phyloP scores from a whole-genome alignment of 2,797 vertebrate species.

The Hyperoplus lanceolatus region DNA sequence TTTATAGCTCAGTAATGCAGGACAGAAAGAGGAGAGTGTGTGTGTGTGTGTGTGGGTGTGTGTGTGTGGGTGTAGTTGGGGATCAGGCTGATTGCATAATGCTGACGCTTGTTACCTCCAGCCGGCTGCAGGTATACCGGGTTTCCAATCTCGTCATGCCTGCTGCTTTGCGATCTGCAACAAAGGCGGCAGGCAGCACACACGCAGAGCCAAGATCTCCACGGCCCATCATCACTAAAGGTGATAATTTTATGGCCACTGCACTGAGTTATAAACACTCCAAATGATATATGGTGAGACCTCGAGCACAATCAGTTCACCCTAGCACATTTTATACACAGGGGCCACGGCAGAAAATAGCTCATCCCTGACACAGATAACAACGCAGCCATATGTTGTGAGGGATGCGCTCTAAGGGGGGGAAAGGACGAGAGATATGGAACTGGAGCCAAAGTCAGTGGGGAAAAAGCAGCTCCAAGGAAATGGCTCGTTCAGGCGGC shows the following conservation, averaged over 20 bases:
- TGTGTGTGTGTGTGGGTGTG: no score
- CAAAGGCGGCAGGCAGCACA: background rate
- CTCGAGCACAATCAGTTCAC: slow-evolving; percentile 32
- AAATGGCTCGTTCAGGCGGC: slow-evolving; percentile 29
- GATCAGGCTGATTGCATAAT: slow-evolving; percentile 64
- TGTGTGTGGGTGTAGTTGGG: background rate
- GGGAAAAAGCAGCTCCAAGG: slow-evolving; percentile 30
- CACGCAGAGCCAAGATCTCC: slow-evolving; percentile 33
- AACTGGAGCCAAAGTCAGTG: slow-evolving; percentile 22
- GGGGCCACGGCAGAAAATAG: slow-evolving; percentile 56
- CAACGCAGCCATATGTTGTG: slow-evolving; percentile 46
- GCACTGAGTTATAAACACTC: slow-evolving; percentile 58
- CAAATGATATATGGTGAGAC: slow-evolving; percentile 41
- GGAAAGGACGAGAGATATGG: slow-evolving; percentile 24
- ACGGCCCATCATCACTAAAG: slow-evolving; percentile 33
- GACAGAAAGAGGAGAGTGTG: slow-evolving; percentile 14
- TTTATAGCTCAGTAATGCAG: slow-evolving; percentile 67
- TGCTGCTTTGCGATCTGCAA: slow-evolving; percentile 54
- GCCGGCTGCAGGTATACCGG: slow-evolving; percentile 42
- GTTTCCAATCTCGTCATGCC: slow-evolving; percentile 40
- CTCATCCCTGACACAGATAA: slow-evolving; percentile 58
- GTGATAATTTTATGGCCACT: slow-evolving; percentile 69
- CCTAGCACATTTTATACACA: slow-evolving; percentile 9
- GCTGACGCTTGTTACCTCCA: slow-evolving; percentile 65
- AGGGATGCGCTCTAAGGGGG: slow-evolving; percentile 39